Conservation (phyloP, 2,113 vertebrate species). For the Macquaria ambigua region DNA sequence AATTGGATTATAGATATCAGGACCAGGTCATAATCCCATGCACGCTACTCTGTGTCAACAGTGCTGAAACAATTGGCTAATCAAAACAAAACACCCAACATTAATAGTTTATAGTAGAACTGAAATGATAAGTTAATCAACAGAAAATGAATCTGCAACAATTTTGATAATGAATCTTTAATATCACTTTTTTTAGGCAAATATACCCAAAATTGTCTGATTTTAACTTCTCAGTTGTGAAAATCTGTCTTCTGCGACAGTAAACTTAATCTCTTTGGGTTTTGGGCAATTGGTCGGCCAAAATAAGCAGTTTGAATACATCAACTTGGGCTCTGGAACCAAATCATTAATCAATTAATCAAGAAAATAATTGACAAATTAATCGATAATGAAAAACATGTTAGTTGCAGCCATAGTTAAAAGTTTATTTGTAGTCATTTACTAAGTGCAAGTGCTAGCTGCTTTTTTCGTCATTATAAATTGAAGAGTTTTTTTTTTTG, state of each 20-base stretch:
- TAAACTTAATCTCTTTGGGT: background rate
- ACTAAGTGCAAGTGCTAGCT: background rate
- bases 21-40: constrained; percentile 42
- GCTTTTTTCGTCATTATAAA: background rate
- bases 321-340: background rate
- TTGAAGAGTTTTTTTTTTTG: background rate
- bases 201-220: background rate
- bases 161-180: no score
- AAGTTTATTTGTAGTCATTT: background rate
- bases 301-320: background rate
- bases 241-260: background rate
- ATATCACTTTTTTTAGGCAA: background rate
- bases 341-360: background rate
- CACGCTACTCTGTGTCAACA: background rate
- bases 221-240: background rate
- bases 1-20: constrained; percentile 56
- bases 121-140: background rate
- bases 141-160: background rate
- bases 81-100: background rate
- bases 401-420: background rate
- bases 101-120: background rate
- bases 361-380: no score
- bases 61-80: background rate
- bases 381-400: background rate
- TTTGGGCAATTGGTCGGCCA: background rate